Evolutionary conservation across 2,113 vertebrate genomes (phyloP), one percentile per base, ranked within the genome.

Genomic region (Syngnathoides biaculeatus): DNA sequence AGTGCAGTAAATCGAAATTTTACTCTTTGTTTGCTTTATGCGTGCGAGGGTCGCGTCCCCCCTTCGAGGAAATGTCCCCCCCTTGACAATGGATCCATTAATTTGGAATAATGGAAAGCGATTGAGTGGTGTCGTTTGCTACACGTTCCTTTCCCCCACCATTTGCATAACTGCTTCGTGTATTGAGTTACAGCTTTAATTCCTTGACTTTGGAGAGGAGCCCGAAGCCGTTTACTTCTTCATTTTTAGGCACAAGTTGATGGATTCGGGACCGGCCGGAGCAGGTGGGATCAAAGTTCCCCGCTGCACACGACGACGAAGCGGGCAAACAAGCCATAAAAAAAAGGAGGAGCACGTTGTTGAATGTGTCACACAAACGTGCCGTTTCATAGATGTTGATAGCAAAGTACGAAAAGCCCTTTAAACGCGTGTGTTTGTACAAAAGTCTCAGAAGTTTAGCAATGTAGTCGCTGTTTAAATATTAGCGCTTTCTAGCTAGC

Each of bases 91-190:
- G 91, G 86, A 84, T 88, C 88, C 87, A 90, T 90, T 93, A 87
- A 91, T 86, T 88, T 88, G 75, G 77, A 82, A 89, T 91, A 93
- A 92, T 86, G 84, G 85, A 89, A 77, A 86, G 75, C 77, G 83
- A 88, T 85, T 88, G 86, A 57, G 12, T 9, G 55, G 55, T 57
- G 55, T 57, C 15, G 26, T 30, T 27, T 1, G 24, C 26, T 26
- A 57, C 55, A 30, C 55, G 26, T 57, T 14, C 24, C 30, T 30
- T 30, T 30, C 26, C 1, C 55, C 3, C 3, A 1, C n/a, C 48
- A 85, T 88, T 87, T 83, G 24, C 84, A 85, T 85, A 22, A 30
- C 26, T 8, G 52, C 5, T 55, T 55, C 26, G 22, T 22, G 26
- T 57, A 30, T 57, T 57, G 26, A 30, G 26, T 57, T 15, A 17